Evolutionary conservation across 2,113 vertebrate species (phyloP), one percentile per base, ranked within the genome.

Genomic region (Amia ocellicauda): DNA sequence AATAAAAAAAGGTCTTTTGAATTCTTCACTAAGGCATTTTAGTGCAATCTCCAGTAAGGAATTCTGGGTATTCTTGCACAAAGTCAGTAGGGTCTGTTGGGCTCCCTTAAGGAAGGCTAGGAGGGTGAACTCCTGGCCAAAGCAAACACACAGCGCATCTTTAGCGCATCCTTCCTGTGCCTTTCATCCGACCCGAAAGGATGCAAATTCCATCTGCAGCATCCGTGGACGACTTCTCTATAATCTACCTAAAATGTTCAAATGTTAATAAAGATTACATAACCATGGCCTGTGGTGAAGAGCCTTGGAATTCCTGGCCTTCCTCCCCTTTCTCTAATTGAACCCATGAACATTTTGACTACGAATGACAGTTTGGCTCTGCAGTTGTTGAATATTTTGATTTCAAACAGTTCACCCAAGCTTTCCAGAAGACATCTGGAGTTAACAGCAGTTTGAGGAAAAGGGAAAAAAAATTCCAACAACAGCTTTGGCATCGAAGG

Each of bases 211-310:
- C 29, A 36, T 40, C 9, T 60, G 19, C 31, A 16, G 1, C 27
- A 69, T 4, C 2, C 27, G 10, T n/a, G 5, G 2, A 31, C 53
- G 43, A 42, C 28, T n/a, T 43, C 3, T 4, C 16, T 42, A 26
- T 20, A 72, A 19, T 27, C 70, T 67, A 76, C 63, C 72, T 74
- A 72, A 64, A 75, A 74, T 14, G 61, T 31, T 59, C 66, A 63
- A 69, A 55, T 41, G 50, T 69, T 70, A 76, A 71, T 74, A 70
- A 64, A 63, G 31, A 68, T 82, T 74, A 80, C 70, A 67, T 75
- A 73, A 80, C 77, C 58, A 59, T 53, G 29, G 19, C 49, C 66
- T 61, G 70, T 66, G 49, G 69, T 63, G 70, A 70, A 65, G 66
- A 63, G 16, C 58, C 40, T 45, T 80, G 68, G 74, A 73, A 72